These are phyloP conservation scores for Euglossa dilemma DNA, from an alignment of 1,140 invertebrate genomes.

Conservation along the genomic window DNA sequence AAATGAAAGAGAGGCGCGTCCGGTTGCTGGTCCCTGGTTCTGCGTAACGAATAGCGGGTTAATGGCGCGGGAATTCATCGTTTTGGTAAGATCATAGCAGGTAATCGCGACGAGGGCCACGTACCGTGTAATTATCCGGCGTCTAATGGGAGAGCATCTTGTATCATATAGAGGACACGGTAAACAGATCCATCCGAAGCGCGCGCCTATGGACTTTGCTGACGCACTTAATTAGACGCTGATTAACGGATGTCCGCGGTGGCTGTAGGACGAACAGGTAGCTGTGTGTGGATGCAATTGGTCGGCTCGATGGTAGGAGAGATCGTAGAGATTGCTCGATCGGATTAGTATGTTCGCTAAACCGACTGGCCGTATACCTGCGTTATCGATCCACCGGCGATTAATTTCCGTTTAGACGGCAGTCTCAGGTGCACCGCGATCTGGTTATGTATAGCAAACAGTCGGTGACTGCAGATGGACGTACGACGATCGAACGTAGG, in stretches of 20 bases:
- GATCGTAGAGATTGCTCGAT: slow-evolving; percentile 67
- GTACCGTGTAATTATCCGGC: slow-evolving; percentile 7
- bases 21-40: no score
- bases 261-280: slow-evolving; percentile 49
- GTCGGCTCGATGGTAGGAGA: slow-evolving; percentile 43
- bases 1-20: background rate
- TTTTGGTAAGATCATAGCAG: background rate
- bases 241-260: slow-evolving; percentile 71
- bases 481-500: background rate
- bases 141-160: background rate
- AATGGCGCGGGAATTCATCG: background rate
- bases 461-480: slow-evolving; percentile 15
- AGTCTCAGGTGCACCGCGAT: slow-evolving; percentile 54
- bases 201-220: slow-evolving; percentile 64
- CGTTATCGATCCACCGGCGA: slow-evolving; percentile 61
- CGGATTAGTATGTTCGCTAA: slow-evolving; percentile 67
- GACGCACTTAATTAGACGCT: slow-evolving; percentile 72
- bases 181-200: slow-evolving; percentile 35
- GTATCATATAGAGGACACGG: background rate
- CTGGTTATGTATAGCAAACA: slow-evolving; percentile 46
- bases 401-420: slow-evolving; percentile 70
- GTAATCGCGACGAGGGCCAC: background rate
- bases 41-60: background rate
- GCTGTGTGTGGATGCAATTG: slow-evolving; percentile 59
- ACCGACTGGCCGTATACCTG: slow-evolving; percentile 52